A percentile compares a stretch with the other conserved stretches of the same genome.
Conservation (phyloP, 2,113 vertebrate species). For the Lagopus leucura region DNA sequence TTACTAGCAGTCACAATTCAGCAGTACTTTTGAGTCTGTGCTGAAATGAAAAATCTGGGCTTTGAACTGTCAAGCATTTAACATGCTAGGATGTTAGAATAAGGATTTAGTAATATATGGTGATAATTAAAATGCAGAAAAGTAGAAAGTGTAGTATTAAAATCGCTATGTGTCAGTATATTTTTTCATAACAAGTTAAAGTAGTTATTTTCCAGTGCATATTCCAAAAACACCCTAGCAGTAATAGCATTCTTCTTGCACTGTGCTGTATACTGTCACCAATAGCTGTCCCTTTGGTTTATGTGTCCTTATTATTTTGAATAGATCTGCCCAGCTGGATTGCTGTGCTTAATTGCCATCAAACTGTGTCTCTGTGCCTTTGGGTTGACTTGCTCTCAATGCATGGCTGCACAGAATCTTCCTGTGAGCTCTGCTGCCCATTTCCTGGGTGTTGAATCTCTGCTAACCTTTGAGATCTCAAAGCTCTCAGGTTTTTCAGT, state of each 20-base stretch:
- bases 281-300: not conserved
- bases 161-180: not conserved
- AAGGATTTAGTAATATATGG: not conserved
- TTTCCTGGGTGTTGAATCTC: not conserved
- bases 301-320: not conserved
- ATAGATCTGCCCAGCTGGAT: not conserved
- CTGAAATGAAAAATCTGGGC: not conserved
- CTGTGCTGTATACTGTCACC: not conserved
- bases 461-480: not conserved
- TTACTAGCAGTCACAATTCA: not conserved
- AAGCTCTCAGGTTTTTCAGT: not conserved
- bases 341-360: not conserved
- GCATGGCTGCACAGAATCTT: rapidly evolving
- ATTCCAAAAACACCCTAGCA: not conserved
- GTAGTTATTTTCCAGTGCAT: not conserved
- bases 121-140: not conserved
- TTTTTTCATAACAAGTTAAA: not conserved
- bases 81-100: not conserved
- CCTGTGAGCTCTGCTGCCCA: not conserved
- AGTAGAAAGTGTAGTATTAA: not conserved
- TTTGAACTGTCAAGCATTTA: not conserved
- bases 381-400: not conserved
- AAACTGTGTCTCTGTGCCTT: not conserved
- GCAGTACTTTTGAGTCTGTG: not conserved
- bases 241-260: not conserved